Evolutionary conservation across 2,113 vertebrate species (phyloP), one percentile per base, ranked within the genome.

Genomic region (Muntiacus reevesi): DNA sequence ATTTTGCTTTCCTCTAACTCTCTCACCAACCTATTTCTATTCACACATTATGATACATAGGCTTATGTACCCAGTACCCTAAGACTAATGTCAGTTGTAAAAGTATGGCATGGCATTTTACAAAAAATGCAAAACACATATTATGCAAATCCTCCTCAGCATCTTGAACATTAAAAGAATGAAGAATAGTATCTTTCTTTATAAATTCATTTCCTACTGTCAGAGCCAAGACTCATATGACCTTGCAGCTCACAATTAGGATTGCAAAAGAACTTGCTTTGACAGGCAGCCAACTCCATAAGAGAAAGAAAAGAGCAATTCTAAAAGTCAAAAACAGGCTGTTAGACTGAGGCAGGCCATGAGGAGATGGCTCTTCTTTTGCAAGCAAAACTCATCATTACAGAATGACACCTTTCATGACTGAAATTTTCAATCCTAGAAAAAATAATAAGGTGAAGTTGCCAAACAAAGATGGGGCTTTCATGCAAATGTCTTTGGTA

Each of bases 401-500:
- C 8, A 89, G 89, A 96, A 97, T 79, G 78, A 89, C 83, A 97
- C 64, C 93, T 98, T 98, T 97, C 71, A 84, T 84, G 91, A 64
- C 83, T 94, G 95, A 74, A 84, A 97, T 89, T 91, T 97, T 94
- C 91, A 97, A 96, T 94, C 62, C 78, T 87, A 74, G 47, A 71
- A 89, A 91, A 96, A 91, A 91, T 94, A 84, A 94, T 88, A 95
- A 97, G 91, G 97, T 96, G 90, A 97, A 98, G 96, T 96, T 98
- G 92, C 94, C 96, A 91, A 95, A 97, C 91, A 98, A 96, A 97
- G 93, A 96, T 95, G 50, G 83, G 81, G 87, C 87, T 97, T 97
- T 98, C 90, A 96, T 97, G 97, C 95, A 98, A 98, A 98, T 98
- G 94, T 93, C 95, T 76, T 96, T 88, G 86, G 96, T 98, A 98